phyloP scores from a whole-genome alignment of 2,888 invertebrate genomes.

The Paralinhomoeus sp. region DNA sequence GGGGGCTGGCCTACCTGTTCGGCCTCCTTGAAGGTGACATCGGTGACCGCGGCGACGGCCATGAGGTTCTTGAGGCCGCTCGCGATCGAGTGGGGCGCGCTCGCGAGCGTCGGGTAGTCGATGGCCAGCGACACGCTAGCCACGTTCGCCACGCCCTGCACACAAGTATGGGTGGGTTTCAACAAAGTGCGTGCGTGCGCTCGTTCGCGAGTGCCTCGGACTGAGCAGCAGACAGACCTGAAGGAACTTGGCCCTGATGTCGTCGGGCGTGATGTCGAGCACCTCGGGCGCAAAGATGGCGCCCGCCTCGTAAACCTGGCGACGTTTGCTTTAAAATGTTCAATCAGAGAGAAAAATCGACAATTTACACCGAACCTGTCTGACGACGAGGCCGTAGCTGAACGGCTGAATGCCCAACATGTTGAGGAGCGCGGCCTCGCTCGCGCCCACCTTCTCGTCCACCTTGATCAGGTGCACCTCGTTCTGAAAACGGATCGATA shows the following conservation, averaged over 20 bases:
- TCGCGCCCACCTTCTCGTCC: slow-evolving; percentile 93
- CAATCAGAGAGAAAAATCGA: too few species aligned
- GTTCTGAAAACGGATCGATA: slow-evolving; percentile 30
- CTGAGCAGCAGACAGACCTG: background rate
- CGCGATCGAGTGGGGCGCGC: slow-evolving; percentile 85
- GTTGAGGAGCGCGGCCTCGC: slow-evolving; percentile 90
- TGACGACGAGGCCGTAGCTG: slow-evolving; percentile 79
- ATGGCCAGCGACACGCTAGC: slow-evolving; percentile 75
- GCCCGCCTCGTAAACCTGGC: slow-evolving; percentile 96
- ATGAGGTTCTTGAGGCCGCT: slow-evolving; percentile 94
- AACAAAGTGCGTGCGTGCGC: too few species aligned
- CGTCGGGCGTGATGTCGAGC: slow-evolving; percentile 90
- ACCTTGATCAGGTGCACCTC: slow-evolving; percentile 42
- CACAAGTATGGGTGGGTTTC: too few species aligned
- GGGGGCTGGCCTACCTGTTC: slow-evolving; percentile 70
- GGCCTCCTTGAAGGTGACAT: slow-evolving; percentile 82
- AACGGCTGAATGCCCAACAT: slow-evolving; percentile 99
- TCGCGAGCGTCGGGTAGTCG: slow-evolving; percentile 85
- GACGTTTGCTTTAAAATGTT: too few species aligned
- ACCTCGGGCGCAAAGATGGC: slow-evolving; percentile 89
- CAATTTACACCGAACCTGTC: too few species aligned
- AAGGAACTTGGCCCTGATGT: slow-evolving; percentile 41
- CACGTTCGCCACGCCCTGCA: slow-evolving; percentile 72
- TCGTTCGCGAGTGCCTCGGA: too few species aligned
- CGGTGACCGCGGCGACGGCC: slow-evolving; percentile 83